phyloP scores from a whole-genome alignment of 2,888 invertebrate species.

The Tetragnatha montana region DNA sequence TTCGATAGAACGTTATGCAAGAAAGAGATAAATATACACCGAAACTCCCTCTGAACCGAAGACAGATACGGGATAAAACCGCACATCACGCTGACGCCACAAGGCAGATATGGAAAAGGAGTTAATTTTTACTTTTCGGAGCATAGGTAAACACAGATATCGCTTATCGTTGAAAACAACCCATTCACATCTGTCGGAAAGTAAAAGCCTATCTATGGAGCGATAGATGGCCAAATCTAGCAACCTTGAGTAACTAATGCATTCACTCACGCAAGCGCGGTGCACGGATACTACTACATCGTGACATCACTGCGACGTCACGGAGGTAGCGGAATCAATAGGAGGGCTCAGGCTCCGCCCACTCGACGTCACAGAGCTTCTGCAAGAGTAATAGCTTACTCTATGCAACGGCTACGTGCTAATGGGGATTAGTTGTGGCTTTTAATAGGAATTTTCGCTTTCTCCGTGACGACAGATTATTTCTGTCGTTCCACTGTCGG shows the following conservation, averaged over 20 bases:
- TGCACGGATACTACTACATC: constrained; percentile 32
- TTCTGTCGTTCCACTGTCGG: constrained; percentile 30
- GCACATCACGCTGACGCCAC: constrained; percentile 1
- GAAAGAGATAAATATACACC: no score
- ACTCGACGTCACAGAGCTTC: constrained; percentile 23
- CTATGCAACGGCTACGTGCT: constrained; percentile 51
- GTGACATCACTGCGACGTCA: constrained; percentile 60
- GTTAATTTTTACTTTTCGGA: constrained; percentile 28
- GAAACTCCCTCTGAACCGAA: background rate
- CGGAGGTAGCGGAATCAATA: constrained; percentile 66
- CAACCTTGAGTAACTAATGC: background rate
- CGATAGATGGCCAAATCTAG: constrained; percentile 34
- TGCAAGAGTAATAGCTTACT: constrained; percentile 34
- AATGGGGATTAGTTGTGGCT: constrained; percentile 46
- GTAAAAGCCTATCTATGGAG: background rate
- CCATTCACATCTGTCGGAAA: constrained; percentile 31
- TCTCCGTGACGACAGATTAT: constrained; percentile 9
- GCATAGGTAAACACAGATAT: constrained; percentile 17
- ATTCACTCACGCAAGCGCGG: constrained; percentile 64
- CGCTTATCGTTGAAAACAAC: constrained; percentile 40
- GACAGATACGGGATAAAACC: background rate
- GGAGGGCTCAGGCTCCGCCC: constrained; percentile 28
- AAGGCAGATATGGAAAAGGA: background rate
- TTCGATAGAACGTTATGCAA: no score
- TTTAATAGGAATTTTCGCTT: constrained; percentile 46